Evolutionary conservation across 2,797 vertebrate species (phyloP), one percentile per base, ranked within the genome.

Genomic region (Darevskia mixta): DNA sequence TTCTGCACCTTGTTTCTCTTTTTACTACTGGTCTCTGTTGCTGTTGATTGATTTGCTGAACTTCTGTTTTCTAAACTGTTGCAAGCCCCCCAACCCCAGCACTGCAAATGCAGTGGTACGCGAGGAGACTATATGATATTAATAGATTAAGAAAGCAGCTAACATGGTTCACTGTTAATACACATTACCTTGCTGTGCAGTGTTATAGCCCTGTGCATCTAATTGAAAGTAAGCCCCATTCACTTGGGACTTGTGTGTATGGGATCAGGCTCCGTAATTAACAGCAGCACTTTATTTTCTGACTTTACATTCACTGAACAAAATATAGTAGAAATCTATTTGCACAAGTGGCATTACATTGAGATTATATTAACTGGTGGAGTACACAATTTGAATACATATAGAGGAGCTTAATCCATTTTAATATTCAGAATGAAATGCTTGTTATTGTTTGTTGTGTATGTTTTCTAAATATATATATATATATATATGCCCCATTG

Each of bases 301-400:
- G 25, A 5, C 72, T 67, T 87, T 82, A 66, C 13, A 67, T 67
- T 76, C 43, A 82, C 25, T 67, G 29, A 27, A 82, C 41, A 29
- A 73, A 86, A 80, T 73, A 71, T 2, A 49, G 66, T 61, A 43
- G 35, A 72, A 87, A 81, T 81, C 58, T 25, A 72, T 73, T 86
- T 80, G 25, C 25, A 15, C 69, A 81, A 58, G 58, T 73, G 8
- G 5, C 2, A 41, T 73, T 73, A 43, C 25, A n/a, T 27, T 73
- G 45, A 61, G 61, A 80, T 80, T 58, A 72, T 71, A 80, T 55
- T 55, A 15, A 80, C 20, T 8, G 18, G 61, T 29, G 9, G 38
- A 35, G 10, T 58, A 58, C 25, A 55, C 71, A 71, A 79, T 35
- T 35, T 35, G 9, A 15, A 23, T 35, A 58, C 23, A 1, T 38